phyloP scores from a whole-genome alignment of 2,113 vertebrate species.

The Eleginops maclovinus region DNA sequence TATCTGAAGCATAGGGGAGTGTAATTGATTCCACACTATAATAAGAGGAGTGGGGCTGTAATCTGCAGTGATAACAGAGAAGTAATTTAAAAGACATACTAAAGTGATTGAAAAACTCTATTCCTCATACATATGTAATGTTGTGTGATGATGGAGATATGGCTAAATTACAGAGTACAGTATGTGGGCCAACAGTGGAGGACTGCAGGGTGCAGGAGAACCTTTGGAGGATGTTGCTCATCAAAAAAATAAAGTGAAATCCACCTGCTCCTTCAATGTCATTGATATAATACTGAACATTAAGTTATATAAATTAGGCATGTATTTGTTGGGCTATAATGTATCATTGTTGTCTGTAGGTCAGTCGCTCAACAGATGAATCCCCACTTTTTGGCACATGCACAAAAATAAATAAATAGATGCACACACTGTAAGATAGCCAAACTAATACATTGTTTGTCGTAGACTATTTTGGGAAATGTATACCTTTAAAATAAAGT shows the following conservation, averaged over 20 bases:
- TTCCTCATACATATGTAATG: constrained; percentile 69
- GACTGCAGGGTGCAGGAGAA: neutral
- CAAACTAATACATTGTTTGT: too few relatives aligned
- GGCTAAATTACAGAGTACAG: neutral
- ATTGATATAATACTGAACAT: neutral
- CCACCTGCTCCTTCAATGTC: neutral
- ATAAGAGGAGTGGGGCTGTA: constrained; percentile 47
- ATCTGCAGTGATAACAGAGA: constrained; percentile 66
- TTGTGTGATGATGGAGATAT: constrained; percentile 8
- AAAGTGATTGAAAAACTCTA: constrained; percentile 45
- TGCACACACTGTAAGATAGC: too few relatives aligned
- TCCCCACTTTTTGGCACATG: too few relatives aligned
- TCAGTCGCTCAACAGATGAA: too few relatives aligned
- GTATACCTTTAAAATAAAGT: too few relatives aligned
- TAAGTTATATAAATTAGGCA: too few relatives aligned
- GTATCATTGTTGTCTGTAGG: too few relatives aligned
- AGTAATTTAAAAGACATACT: constrained; percentile 67
- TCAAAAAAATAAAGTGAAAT: neutral
- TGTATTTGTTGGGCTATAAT: too few relatives aligned
- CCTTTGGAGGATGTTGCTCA: neutral
- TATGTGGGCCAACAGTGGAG: neutral
- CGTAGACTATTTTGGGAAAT: too few relatives aligned
- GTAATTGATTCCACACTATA: constrained; percentile 54
- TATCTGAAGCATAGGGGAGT: constrained; percentile 47
- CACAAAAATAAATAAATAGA: too few relatives aligned